Conservation (phyloP, 1,140 invertebrate genomes). For the Calliphora vicina region DNA sequence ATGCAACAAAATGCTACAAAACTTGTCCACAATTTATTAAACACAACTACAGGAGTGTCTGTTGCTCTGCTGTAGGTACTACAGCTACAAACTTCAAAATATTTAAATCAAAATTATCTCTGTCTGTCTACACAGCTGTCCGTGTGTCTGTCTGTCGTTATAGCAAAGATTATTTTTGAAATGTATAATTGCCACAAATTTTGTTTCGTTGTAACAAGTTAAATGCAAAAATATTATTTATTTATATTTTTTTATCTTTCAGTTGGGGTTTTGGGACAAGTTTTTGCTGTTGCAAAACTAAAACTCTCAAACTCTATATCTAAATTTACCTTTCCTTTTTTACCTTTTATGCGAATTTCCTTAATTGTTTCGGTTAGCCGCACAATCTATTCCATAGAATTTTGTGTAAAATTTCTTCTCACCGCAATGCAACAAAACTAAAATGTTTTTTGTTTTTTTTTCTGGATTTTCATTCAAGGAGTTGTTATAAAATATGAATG, state of each 20-base stretch:
- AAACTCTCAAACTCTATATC: too few relatives aligned
- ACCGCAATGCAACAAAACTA: constrained; percentile 12
- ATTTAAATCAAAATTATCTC: background rate
- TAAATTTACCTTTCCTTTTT: constrained; percentile 21
- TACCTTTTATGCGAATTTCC: constrained; percentile 41
- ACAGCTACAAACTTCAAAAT: background rate
- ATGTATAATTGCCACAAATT: background rate
- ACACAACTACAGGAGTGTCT: background rate
- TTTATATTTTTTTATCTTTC: background rate
- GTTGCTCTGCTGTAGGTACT: background rate
- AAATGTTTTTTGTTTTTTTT: background rate
- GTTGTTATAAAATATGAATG: background rate
- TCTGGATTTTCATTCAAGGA: background rate
- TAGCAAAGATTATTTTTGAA: background rate
- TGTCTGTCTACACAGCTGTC: background rate
- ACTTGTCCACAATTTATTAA: background rate
- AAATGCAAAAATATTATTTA: background rate
- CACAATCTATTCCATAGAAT: constrained; percentile 40
- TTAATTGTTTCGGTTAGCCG: constrained; percentile 43
- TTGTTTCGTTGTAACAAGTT: background rate
- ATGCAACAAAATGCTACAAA: background rate
- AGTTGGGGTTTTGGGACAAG: background rate
- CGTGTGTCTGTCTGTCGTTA: background rate
- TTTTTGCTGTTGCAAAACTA: background rate
- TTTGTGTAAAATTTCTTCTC: constrained; percentile 27